Evolutionary conservation across 2,888 invertebrate species (phyloP).

Genomic region (Tachina lurida): DNA sequence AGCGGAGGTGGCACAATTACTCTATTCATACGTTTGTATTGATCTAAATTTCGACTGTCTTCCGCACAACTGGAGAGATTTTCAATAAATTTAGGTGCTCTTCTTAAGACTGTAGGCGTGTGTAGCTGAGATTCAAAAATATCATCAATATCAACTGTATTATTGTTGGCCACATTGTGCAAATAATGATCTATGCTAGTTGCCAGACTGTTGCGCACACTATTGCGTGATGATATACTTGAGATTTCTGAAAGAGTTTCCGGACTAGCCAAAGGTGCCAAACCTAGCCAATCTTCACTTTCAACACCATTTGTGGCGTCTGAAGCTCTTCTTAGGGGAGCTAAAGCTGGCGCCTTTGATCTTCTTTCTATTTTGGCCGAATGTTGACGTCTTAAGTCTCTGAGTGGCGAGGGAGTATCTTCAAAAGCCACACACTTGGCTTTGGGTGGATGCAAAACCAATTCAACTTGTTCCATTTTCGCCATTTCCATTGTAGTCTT

Average conservation of each 20-base stretch:
- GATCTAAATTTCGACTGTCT: conserved; percentile 85
- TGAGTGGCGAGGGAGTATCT: conserved; percentile 48
- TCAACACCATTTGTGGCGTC: conserved; percentile 81
- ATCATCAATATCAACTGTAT: conserved; percentile 74
- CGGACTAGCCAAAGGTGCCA: conserved; percentile 91
- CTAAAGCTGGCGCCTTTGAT: conserved; percentile 75
- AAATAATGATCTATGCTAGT: conserved; percentile 82
- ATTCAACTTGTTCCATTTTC: conserved; percentile 40
- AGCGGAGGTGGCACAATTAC: conserved; percentile 83
- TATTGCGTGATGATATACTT: conserved; percentile 88
- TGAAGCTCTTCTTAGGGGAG: conserved; percentile 79
- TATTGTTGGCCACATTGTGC: conserved; percentile 75
- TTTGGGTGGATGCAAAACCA: conserved; percentile 75
- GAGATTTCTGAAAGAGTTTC: conserved; percentile 92
- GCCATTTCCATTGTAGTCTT: conserved; percentile 72
- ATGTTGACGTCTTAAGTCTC: conserved; percentile 77
- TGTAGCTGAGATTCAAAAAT: conserved; percentile 83
- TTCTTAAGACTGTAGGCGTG: conserved; percentile 85
- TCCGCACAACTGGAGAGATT: conserved; percentile 87
- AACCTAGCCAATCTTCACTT: conserved; percentile 87
- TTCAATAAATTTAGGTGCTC: conserved; percentile 87
- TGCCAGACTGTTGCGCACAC: conserved; percentile 84
- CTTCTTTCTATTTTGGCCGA: conserved; percentile 77
- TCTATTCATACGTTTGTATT: conserved; percentile 84
- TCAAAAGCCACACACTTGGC: conserved; percentile 81